phyloP scores from a whole-genome alignment of 2,113 vertebrate species.

The Globicephala melas region DNA sequence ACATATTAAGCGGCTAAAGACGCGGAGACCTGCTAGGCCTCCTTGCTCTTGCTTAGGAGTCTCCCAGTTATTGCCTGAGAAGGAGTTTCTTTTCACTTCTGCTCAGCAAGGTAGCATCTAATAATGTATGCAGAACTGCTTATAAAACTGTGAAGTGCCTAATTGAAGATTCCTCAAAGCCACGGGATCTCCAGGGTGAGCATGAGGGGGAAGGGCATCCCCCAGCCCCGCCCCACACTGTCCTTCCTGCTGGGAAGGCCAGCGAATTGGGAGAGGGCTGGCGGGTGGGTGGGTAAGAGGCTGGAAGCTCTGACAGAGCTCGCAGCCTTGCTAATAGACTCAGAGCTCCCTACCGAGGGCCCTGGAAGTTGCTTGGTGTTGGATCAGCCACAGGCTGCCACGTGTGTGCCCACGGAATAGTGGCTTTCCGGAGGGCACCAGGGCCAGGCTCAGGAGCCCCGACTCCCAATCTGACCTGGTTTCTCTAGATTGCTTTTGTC shows the following conservation, averaged over 20 bases:
- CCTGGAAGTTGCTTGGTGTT: not conserved
- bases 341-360: not conserved
- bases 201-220: not conserved
- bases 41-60: accelerated
- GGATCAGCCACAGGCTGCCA: not conserved
- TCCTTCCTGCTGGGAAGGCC: not conserved
- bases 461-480: not conserved
- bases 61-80: not conserved
- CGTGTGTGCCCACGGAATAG: accelerated
- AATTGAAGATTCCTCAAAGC: not conserved
- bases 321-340: not conserved
- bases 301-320: not conserved
- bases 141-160: not conserved
- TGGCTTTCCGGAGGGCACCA: not conserved
- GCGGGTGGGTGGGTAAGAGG: not conserved
- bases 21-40: accelerated
- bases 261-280: not conserved
- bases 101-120: not conserved
- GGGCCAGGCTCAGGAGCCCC: no score
- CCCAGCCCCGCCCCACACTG: not conserved
- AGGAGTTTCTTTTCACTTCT: not conserved
- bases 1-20: not conserved
- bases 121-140: not conserved
- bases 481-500: constrained; percentile 27
- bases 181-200: not conserved